Base-by-base conservation (phyloP, 1,140 invertebrate genomes). In the Scylla paramamosain region DNA sequence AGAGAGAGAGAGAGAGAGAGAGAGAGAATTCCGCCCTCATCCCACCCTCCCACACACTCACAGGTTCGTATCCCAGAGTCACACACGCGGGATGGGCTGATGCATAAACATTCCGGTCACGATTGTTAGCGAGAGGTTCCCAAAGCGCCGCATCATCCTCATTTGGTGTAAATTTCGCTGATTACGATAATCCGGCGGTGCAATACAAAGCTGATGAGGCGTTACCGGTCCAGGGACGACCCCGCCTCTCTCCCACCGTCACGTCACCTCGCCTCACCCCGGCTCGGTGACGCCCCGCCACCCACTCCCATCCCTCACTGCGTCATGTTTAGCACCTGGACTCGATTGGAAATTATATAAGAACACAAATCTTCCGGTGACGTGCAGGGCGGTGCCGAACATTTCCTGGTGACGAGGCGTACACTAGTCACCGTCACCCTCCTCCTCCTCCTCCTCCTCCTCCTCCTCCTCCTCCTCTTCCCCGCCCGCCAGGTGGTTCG, bases 91-190 rank as follows among this genome's bases (percentile, higher is more conserved):
- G 39, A 39, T 39, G 39, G 39, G 39, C 16, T 59, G 52, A 59
- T 59, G 10, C 16, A 59, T 12, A 20, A 20, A 91, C 28, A 77
- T 77, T 77, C 20, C n/a, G 20, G 67, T 77, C 48, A 39, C 92
- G 14, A 46, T 48, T 28, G 83, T 86, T 88, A 46, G 29, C 28
- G 83, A 86, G 59, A 25, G 83, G n/a, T 83, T 86, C 28, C 46
- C 48, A 88, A 88, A 93, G 83, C 59, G 84, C 83, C 28, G 84
- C 83, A 83, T 93, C 92, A 93, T 88, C 83, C 83, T 88, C 92
- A 93, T 93, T 86, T 93, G 92, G 46, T 20, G 92, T 93, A 59
- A 88, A 93, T 88, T 93, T 93, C 84, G 46, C 46, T 93, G 92
- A 93, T 93, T 88, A 93, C 87, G 92, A 93, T 86, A 59, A 93